Percentiles rank a stretch among this genome's conserved stretches.
phyloP scores from a whole-genome alignment of 2,797 vertebrate species.

The Graptemys geographica region DNA sequence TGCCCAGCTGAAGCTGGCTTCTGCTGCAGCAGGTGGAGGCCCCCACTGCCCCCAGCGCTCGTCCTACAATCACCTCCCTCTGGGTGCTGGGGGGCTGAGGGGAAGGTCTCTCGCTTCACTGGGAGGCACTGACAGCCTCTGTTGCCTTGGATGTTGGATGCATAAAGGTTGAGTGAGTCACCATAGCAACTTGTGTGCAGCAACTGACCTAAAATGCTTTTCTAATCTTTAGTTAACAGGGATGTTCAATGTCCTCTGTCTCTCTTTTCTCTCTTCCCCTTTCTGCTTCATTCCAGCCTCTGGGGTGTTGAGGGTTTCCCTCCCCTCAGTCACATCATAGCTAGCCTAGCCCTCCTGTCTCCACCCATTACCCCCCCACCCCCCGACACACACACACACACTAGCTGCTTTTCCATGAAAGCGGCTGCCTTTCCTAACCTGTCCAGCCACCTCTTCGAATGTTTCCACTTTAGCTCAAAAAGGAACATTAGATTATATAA shows the following conservation, averaged over 20 bases:
- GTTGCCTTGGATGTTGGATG: not conserved
- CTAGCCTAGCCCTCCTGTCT: not conserved
- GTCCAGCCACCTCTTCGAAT: not conserved
- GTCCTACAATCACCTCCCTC: not conserved
- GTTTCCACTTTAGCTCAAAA: not conserved
- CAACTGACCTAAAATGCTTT: not conserved
- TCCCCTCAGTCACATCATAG: not conserved
- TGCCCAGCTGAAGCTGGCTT: not conserved
- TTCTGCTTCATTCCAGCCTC: not conserved
- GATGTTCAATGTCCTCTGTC: not conserved
- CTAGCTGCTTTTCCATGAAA: not conserved
- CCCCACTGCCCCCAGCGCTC: not conserved
- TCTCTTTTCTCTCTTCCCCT: accelerated
- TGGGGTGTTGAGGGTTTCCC: not conserved
- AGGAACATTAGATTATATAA: not conserved
- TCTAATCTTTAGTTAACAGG: not conserved
- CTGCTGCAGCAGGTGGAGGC: not conserved
- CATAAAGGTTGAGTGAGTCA: not conserved
- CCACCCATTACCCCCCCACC: not conserved
- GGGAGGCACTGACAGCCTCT: not conserved
- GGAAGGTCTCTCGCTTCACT: not conserved
- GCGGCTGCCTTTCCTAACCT: not conserved
- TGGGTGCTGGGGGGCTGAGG: not conserved
- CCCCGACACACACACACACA: too few relatives aligned
- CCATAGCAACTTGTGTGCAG: not conserved